Evolutionary conservation across 2,888 invertebrate species (phyloP), one percentile per base, ranked within the genome.

Genomic region (Yponomeuta cagnagella): DNA sequence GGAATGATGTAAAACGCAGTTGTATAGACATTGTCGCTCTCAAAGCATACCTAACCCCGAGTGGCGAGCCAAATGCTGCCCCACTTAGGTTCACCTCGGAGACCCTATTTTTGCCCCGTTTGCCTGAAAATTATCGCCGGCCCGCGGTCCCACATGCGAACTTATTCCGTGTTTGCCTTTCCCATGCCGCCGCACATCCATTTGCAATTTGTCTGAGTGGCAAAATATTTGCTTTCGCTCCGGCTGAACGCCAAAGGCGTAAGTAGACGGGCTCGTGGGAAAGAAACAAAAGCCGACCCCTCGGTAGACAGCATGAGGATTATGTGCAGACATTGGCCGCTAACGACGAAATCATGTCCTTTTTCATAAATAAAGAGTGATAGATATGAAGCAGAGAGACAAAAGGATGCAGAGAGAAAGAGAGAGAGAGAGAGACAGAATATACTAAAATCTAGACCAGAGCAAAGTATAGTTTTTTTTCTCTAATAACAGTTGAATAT

Each of bases 191-290:
- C 72, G 72, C 74, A 77, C 75, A 77, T 76, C 75, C 77, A 75
- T 77, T 78, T 79, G 75, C 78, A 79, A 80, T 82, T 78, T 76
- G 73, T 76, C 74, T 76, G 76, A 80, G 77, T 77, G 78, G 76
- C 73, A 76, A 77, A 77, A 76, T 75, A 76, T 76, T 75, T 76
- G 74, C 74, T 73, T 75, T 74, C 71, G 72, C 71, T 72, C 66
- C 71, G 67, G 69, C 70, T 58, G 52, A 71, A 72, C 68, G 69
- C 63, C 33, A 67, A 67, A 67, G 67, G 43, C 67, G 12, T 31
- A 58, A 58, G 52, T 58, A 12, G 52, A 43, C 43, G 43, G 15
- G 66, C 43, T 65, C 37, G 68, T 72, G 66, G 70, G 30, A 33
- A n/a, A 30, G 64, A 71, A 71, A 70, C 37, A 63, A 63, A 69